These are phyloP conservation scores for Thyatira batis DNA, from an alignment of 2,888 invertebrate genomes.

Conservation along the genomic window DNA sequence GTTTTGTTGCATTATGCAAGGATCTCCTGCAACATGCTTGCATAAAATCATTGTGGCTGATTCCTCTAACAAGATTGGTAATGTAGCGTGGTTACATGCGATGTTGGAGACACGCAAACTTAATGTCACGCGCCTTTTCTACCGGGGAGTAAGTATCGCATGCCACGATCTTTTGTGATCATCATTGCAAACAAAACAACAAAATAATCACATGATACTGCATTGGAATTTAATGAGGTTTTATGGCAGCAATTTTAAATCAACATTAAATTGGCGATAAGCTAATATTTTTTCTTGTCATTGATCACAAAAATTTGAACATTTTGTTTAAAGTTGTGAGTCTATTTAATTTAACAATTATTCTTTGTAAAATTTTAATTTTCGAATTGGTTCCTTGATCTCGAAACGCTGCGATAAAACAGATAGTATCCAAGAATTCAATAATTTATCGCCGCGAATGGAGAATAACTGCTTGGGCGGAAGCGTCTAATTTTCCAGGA, in stretches of 20 bases:
- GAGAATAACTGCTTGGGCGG: constrained; percentile 48
- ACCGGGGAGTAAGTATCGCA: background rate
- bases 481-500: constrained; percentile 55
- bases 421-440: constrained; percentile 45
- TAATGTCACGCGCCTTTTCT: constrained; percentile 1
- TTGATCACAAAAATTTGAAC: too few relatives aligned
- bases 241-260: too few relatives aligned
- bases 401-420: constrained; percentile 9
- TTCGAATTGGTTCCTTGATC: background rate
- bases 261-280: too few relatives aligned
- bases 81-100: background rate
- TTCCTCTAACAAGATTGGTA: background rate
- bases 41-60: background rate
- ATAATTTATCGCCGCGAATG: constrained; percentile 58
- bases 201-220: too few relatives aligned
- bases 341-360: too few relatives aligned
- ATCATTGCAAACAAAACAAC: background rate
- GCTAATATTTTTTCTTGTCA: too few relatives aligned
- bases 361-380: background rate
- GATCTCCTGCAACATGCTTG: background rate
- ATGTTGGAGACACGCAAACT: background rate
- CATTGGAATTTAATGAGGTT: too few relatives aligned
- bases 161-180: background rate
- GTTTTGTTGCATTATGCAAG: background rate
- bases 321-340: too few relatives aligned